These are phyloP conservation scores for Subanguina moxae DNA, from an alignment of 1,140 invertebrate genomes.

Conservation along the genomic window DNA sequence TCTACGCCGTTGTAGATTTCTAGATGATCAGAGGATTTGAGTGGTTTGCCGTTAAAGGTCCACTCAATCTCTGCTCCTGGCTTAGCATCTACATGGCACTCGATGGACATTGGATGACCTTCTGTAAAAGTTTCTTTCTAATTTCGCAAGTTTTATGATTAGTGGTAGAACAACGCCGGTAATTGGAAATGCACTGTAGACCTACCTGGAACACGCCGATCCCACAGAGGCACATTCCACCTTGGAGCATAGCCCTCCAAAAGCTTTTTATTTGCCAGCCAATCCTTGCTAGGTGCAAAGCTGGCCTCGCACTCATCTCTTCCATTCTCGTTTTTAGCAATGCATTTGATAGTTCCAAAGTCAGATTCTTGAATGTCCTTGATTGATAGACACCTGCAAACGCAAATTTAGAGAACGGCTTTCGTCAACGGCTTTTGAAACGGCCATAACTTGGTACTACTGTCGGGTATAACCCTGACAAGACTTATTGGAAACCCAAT, in stretches of 20 bases:
- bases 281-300: constrained; percentile 44
- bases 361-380: constrained; percentile 60
- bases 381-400: constrained; percentile 23
- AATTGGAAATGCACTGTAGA: background rate
- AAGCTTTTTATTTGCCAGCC: constrained; percentile 14
- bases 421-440: too few species aligned
- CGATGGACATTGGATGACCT: constrained; percentile 50
- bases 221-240: constrained; percentile 59
- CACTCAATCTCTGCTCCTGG: constrained; percentile 54
- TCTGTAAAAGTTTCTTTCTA: background rate
- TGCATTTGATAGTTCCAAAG: constrained; percentile 61
- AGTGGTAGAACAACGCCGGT: background rate
- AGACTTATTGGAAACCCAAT: too few species aligned
- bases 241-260: constrained; percentile 52
- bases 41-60: constrained; percentile 69
- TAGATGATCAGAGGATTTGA: constrained; percentile 70
- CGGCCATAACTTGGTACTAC: too few species aligned
- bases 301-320: constrained; percentile 59
- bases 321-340: constrained; percentile 61
- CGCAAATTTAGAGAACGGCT: too few species aligned
- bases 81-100: constrained; percentile 59
- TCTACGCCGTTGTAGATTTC: constrained; percentile 71
- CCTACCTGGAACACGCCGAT: constrained; percentile 50
- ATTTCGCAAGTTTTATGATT: background rate
- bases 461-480: too few species aligned